Base-by-base conservation (phyloP, 23 tunicate species). In the Ascidia mentula region DNA sequence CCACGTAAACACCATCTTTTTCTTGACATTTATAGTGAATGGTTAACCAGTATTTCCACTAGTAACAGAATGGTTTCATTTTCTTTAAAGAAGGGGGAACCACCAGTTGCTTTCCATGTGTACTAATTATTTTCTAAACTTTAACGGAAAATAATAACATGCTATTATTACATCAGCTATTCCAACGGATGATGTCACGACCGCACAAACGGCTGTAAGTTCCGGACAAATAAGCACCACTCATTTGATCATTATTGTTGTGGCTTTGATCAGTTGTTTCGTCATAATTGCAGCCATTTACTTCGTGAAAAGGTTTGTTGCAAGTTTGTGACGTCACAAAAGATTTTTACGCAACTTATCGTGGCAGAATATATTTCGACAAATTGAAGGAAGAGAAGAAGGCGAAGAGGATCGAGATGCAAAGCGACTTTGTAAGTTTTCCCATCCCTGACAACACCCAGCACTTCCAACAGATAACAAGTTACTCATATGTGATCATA, bases 171-270 rank as follows among this genome's bases (percentile, higher is more conserved):
- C 24, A 28, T 26, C 7, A 53, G 65, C 24, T 53, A 53, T 53
- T 53, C 65, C 65, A 53, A 53, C 65, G 22, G 65, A 53, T 53
- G 65, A 53, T 28, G 13, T 28, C 22, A 53, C 65, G 13, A 28
- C 24, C 28, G 24, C 22, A 53, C 65, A 26, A 5, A 9, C 7
- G 24, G 24, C 28, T 53, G 1, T 28, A 3, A 9, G 65, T 53
- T 53, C 65, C 65, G 65, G 65, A 53, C 28, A 9, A 53, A 53
- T 53, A 31, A 30, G 76, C 65, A 80, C 84, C 1, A 39, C 33
- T 39, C 79, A 82, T 74, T 32, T 82, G 34, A 73, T 82, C 9
- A 82, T 82, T 69, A 82, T 82, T 45, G 60, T 59, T 1, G 79
- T 82, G 3, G 86, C 71, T 18, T 46, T 82, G 33, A 4, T 82